Percentiles rank a stretch among this genome's conserved stretches.
Conservation (phyloP, 2,888 invertebrate genomes). For the Leptopilina myrica region DNA sequence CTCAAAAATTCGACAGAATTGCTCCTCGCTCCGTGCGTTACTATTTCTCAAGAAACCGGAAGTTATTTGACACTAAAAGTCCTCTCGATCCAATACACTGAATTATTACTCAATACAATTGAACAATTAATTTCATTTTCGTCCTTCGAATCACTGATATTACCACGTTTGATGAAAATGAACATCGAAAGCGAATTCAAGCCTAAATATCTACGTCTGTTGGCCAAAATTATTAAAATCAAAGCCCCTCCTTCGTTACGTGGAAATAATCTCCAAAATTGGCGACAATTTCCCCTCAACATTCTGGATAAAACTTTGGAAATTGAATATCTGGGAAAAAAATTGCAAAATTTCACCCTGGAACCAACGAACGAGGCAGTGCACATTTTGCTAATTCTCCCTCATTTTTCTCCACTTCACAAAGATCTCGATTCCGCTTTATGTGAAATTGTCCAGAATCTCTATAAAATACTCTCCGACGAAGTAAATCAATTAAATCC, state of each 20-base stretch:
- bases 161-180: slow-evolving; percentile 83
- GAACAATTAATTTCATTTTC: slow-evolving; percentile 82
- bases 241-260: slow-evolving; percentile 83
- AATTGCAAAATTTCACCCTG: slow-evolving; percentile 62
- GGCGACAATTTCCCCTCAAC: slow-evolving; percentile 83
- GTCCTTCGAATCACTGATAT: slow-evolving; percentile 85
- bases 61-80: slow-evolving; percentile 83
- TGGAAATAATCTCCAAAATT: slow-evolving; percentile 80
- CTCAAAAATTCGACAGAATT: slow-evolving; percentile 64
- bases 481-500: slow-evolving; percentile 34
- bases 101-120: slow-evolving; percentile 82
- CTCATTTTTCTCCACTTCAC: slow-evolving; percentile 65
- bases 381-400: slow-evolving; percentile 66
- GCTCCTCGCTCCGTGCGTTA: slow-evolving; percentile 79
- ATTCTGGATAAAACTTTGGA: slow-evolving; percentile 68
- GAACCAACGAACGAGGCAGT: slow-evolving; percentile 60
- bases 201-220: slow-evolving; percentile 79
- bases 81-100: slow-evolving; percentile 79
- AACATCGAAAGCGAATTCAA: slow-evolving; percentile 79
- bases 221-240: slow-evolving; percentile 82
- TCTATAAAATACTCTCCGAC: slow-evolving; percentile 59
- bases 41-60: slow-evolving; percentile 85
- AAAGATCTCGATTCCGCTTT: slow-evolving; percentile 59
- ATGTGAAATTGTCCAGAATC: slow-evolving; percentile 54
- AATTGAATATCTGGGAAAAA: slow-evolving; percentile 56